A percentile compares a stretch with the other conserved stretches of the same genome.
Evolutionary conservation across 2,113 vertebrate genomes (phyloP).

Genomic region (Ramphastos sulfuratus): DNA sequence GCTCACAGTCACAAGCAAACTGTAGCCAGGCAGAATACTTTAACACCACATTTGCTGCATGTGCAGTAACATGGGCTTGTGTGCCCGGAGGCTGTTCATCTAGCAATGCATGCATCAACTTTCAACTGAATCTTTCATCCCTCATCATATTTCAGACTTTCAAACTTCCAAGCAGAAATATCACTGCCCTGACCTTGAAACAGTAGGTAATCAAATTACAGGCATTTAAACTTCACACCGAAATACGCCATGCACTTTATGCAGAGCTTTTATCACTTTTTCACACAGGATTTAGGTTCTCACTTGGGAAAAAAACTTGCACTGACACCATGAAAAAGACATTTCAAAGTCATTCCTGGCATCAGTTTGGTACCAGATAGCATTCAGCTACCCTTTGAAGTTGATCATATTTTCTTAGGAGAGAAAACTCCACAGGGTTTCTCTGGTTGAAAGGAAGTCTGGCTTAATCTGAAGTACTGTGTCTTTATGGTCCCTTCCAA

Average conservation of each 20-base stretch:
- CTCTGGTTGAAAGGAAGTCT: background rate
- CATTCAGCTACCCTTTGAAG: background rate
- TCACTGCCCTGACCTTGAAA: background rate
- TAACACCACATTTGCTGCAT: background rate
- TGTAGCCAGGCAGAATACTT: background rate
- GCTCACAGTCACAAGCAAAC: background rate
- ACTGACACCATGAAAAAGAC: background rate
- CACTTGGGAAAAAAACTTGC: background rate
- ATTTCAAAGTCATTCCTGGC: background rate
- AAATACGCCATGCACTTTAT: background rate
- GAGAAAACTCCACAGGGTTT: background rate
- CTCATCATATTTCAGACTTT: background rate
- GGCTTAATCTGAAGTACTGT: background rate
- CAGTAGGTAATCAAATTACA: background rate
- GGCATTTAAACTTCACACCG: background rate
- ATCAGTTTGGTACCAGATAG: background rate
- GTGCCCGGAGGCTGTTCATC: background rate
- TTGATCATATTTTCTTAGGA: background rate
- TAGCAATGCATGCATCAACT: background rate
- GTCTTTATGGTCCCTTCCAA: too few relatives aligned
- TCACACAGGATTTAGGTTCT: background rate
- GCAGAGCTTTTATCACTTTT: background rate
- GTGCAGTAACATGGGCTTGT: background rate
- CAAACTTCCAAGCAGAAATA: background rate
- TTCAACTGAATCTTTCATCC: background rate